Evolutionary conservation across 2,797 vertebrate genomes (phyloP), one percentile per base, ranked within the genome.

Genomic region (Crenuchus spilurus): DNA sequence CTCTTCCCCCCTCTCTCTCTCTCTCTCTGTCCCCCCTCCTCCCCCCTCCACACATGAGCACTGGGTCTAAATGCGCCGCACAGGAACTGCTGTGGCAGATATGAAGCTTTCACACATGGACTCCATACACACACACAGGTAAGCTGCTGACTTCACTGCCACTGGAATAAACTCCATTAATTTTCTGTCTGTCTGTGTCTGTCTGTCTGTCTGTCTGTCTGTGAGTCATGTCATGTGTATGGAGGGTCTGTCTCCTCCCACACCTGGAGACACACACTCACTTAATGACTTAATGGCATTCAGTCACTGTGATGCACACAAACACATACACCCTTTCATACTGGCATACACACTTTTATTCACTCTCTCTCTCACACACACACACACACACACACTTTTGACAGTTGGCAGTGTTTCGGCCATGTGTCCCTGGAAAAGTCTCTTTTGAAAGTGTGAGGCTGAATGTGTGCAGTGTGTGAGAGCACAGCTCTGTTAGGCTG

Each of bases 41-140:
- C 49, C 42, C 46, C 58, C 37, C 67, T 22, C 31, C 54, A 31
- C 49, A 58, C 52, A 54, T 35, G 66, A 78, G 72, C 52, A 46
- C 72, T 72, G 72, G 64, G 75, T 77, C 77, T 80, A 77, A 80
- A 75, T 74, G 65, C 62, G 42, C 60, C 70, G 75, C 71, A 77
- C 74, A 72, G 80, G 80, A 79, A 77, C 77, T 77, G 71, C 66
- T 74, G 85, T 37, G 80, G 89, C 86, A 84, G 88, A 84, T 90
- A 93, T 94, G 90, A 91, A 87, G 87, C 88, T 88, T 88, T 86
- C 79, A 79, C 86, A 82, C 75, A 44, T 58, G 46, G 65, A 51
- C 55, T 84, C 87, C 85, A 74, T 83, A 74, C 81, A 75, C 72
- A 85, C 83, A 69, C 86, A 88, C 91, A 95, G 95, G 95, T 96